Conservation (phyloP, 2,113 vertebrate species). For the Rhea americana region DNA sequence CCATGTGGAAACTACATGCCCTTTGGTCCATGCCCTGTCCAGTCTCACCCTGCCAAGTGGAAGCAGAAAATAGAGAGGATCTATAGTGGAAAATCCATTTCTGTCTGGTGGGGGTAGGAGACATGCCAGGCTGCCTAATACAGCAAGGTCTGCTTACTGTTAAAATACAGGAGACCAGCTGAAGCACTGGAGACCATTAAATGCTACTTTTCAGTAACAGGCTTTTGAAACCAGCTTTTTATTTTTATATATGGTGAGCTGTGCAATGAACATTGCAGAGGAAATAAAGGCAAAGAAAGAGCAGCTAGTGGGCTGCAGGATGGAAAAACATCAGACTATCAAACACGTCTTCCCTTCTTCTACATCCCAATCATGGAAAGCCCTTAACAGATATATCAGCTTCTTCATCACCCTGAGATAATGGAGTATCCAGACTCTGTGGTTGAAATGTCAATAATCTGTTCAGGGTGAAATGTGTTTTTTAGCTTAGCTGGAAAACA, state of each 20-base stretch:
- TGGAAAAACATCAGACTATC: background rate
- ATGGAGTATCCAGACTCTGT: background rate
- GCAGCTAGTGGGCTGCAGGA: background rate
- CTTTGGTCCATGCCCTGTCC: background rate
- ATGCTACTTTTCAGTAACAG: background rate
- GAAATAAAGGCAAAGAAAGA: background rate
- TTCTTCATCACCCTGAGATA: background rate
- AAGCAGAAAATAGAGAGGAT: background rate
- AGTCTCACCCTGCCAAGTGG: background rate
- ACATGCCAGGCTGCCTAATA: background rate
- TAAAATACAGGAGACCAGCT: background rate
- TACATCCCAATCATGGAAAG: fast-evolving
- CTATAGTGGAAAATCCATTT: background rate
- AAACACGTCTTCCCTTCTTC: background rate
- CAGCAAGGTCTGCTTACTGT: constrained; percentile 17
- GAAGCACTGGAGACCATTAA: constrained; percentile 8
- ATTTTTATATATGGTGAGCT: background rate
- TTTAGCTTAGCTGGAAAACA: background rate
- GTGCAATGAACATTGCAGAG: background rate
- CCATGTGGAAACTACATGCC: fast-evolving
- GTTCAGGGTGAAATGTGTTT: background rate
- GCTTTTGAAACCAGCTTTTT: background rate
- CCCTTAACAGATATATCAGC: no score
- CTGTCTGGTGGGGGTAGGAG: background rate
- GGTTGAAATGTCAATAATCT: background rate